A percentile compares a stretch with the other conserved stretches of the same genome.
These are phyloP conservation scores for Fistularia commersonii DNA, from an alignment of 2,797 vertebrate species.

Conservation along the genomic window DNA sequence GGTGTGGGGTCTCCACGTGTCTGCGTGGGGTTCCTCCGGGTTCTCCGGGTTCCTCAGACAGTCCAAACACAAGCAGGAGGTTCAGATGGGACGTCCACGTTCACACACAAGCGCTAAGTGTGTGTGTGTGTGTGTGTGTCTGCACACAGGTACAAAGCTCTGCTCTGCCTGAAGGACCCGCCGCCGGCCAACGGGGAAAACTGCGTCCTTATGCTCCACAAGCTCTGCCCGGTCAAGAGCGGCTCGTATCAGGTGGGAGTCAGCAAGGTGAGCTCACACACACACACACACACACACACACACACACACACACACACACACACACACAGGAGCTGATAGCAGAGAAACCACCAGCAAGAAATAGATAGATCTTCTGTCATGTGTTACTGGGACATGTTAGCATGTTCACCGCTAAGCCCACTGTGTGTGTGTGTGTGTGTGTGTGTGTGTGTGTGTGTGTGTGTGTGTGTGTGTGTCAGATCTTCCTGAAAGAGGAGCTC, in stretches of 20 bases:
- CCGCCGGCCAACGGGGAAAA: slow-evolving; percentile 82
- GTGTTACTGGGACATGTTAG: slow-evolving; percentile 35
- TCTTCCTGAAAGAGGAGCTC: slow-evolving; percentile 92
- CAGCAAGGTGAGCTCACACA: slow-evolving; percentile 80
- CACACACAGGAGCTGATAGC: too few relatives aligned
- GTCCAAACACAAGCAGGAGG: too few relatives aligned
- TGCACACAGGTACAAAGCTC: slow-evolving; percentile 85
- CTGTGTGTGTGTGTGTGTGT: background rate
- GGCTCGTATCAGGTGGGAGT: slow-evolving; percentile 85
- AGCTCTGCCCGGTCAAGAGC: slow-evolving; percentile 78
- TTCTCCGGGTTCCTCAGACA: too few relatives aligned
- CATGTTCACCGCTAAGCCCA: slow-evolving; percentile 16
- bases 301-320: too few relatives aligned
- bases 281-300: slow-evolving; percentile 4
- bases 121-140: slow-evolving; percentile 2
- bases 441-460: too few relatives aligned
- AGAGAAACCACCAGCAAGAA: background rate
- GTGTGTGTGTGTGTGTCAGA: slow-evolving; percentile 61
- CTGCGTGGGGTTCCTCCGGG: too few relatives aligned
- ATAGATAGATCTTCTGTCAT: background rate
- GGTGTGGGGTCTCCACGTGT: too few relatives aligned
- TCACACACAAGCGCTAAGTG: too few relatives aligned
- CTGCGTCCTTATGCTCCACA: slow-evolving; percentile 85
- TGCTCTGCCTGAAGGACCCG: slow-evolving; percentile 79
- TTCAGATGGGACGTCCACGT: too few relatives aligned